These are phyloP conservation scores for Leptura quadrifasciata DNA, from an alignment of 2,888 invertebrate genomes.

Conservation along the genomic window DNA sequence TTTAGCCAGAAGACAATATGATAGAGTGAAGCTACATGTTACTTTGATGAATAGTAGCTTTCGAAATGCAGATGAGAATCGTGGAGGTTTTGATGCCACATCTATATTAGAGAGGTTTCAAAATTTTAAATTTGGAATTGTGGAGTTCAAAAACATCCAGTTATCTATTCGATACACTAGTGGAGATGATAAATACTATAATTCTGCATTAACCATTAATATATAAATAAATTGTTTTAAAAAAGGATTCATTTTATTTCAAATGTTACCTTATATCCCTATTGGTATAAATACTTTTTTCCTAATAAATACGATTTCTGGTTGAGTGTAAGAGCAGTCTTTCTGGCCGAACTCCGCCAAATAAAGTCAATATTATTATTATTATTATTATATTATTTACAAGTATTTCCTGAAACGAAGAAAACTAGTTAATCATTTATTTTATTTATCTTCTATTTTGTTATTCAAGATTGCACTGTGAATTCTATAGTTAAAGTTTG, in stretches of 20 bases:
- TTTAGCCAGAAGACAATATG: conserved; percentile 75
- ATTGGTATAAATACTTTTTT: neutral
- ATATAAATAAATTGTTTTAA: conserved; percentile 41
- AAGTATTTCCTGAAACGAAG: too few relatives aligned
- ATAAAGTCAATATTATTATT: too few relatives aligned
- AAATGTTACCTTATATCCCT: neutral
- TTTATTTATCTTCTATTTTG: too few relatives aligned
- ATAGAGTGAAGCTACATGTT: conserved; percentile 88
- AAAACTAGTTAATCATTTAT: too few relatives aligned
- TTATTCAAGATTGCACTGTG: too few relatives aligned
- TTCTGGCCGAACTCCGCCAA: too few relatives aligned
- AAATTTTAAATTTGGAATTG: conserved; percentile 83
- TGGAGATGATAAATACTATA: conserved; percentile 79
- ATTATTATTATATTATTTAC: too few relatives aligned
- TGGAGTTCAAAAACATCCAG: conserved; percentile 80
- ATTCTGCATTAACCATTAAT: conserved; percentile 69
- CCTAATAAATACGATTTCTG: neutral
- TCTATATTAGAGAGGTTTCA: conserved; percentile 80
- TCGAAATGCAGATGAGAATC: conserved; percentile 68
- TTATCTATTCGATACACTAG: conserved; percentile 80
- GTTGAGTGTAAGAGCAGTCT: too few relatives aligned
- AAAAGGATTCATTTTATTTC: neutral
- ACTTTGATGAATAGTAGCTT: conserved; percentile 89
- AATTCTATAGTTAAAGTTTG: too few relatives aligned
- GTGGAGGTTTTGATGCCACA: conserved; percentile 80